Percentiles rank a stretch among this genome's conserved stretches.
These are phyloP conservation scores for Limnothrissa miodon DNA, from an alignment of 2,113 vertebrate genomes.

Conservation along the genomic window DNA sequence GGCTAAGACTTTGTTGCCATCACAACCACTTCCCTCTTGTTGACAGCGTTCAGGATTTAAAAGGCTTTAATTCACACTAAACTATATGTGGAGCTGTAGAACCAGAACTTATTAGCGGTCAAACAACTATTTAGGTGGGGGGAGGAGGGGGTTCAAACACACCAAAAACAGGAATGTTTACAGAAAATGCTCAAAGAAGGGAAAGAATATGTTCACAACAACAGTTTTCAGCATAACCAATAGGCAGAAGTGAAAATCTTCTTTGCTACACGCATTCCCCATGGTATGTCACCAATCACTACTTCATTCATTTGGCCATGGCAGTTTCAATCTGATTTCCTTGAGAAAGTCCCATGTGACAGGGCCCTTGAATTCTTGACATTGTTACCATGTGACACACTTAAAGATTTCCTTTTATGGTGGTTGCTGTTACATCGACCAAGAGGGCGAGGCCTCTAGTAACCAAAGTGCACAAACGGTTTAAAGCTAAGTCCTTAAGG, in stretches of 20 bases:
- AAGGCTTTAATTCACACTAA: background rate
- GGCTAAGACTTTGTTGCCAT: conserved; percentile 43
- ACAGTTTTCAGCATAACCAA: conserved; percentile 9
- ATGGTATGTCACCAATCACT: conserved; percentile 33
- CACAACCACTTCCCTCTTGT: conserved; percentile 47
- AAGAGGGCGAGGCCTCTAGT: conserved; percentile 61
- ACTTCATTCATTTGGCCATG: conserved; percentile 42
- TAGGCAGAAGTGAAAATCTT: conserved; percentile 54
- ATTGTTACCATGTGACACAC: conserved; percentile 78
- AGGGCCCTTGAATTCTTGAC: conserved; percentile 70
- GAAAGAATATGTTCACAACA: background rate
- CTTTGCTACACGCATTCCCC: conserved; percentile 49
- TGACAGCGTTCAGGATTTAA: background rate
- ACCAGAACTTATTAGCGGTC: too few relatives aligned
- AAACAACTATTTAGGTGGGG: too few relatives aligned
- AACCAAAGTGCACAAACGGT: conserved; percentile 47
- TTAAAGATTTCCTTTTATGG: conserved; percentile 84
- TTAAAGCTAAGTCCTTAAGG: conserved; percentile 42
- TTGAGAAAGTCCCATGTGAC: conserved; percentile 74
- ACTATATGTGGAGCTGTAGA: background rate
- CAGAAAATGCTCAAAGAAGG: background rate
- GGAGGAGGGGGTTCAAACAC: too few relatives aligned
- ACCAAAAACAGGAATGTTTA: background rate
- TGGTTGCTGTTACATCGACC: conserved; percentile 60
- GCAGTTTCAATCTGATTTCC: conserved; percentile 69